These are phyloP conservation scores for Pandemis corylana DNA, from an alignment of 2,888 invertebrate species.

Conservation along the genomic window DNA sequence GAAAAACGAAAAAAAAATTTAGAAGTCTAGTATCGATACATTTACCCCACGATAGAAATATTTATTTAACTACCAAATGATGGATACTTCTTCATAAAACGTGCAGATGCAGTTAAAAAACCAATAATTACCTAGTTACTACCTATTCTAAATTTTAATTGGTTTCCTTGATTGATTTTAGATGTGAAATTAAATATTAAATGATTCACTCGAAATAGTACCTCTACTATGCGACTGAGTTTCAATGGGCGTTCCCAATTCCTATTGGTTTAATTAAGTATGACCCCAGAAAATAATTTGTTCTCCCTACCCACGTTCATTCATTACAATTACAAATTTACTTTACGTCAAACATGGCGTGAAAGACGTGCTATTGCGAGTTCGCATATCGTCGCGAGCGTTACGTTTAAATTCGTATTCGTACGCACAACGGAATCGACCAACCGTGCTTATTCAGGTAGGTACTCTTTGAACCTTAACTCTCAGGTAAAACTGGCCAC, in stretches of 20 bases:
- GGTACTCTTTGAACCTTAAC: conserved; percentile 31
- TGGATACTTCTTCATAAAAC: too few species aligned
- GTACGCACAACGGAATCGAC: conserved; percentile 27
- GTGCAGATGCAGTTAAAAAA: too few species aligned
- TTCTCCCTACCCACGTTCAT: neutral
- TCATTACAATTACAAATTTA: neutral
- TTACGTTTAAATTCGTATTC: conserved; percentile 38
- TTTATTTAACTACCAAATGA: neutral
- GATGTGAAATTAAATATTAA: neutral
- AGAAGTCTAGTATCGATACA: conserved; percentile 1
- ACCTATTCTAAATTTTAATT: too few species aligned
- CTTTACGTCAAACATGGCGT: neutral
- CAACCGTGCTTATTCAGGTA: conserved; percentile 11
- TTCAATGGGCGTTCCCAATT: conserved; percentile 16
- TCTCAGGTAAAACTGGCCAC: conserved; percentile 41
- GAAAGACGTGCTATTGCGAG: conserved; percentile 7
- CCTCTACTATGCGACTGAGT: neutral
- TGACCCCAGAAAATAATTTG: conserved; percentile 4
- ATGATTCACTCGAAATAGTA: neutral
- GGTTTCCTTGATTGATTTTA: neutral
- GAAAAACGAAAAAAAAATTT: neutral
- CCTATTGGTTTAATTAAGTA: conserved; percentile 2
- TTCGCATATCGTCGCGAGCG: conserved; percentile 23
- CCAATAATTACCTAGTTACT: neutral
- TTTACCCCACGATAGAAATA: conserved; percentile 7